A percentile compares a stretch with the other conserved stretches of the same genome.
These are phyloP conservation scores for Alloscopus bannaensis DNA, from an alignment of 2,888 invertebrate species.

Conservation along the genomic window DNA sequence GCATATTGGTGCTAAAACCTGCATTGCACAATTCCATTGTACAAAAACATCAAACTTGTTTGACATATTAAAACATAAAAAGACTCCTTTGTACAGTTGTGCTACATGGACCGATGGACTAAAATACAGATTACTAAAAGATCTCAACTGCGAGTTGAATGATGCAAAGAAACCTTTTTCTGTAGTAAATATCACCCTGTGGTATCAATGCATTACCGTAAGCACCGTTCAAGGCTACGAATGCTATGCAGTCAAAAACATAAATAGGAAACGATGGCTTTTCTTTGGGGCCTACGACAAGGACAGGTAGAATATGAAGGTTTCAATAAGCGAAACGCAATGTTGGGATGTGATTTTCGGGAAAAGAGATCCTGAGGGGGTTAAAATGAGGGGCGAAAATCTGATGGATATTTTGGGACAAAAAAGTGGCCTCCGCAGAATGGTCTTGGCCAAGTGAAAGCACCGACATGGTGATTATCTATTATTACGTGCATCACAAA, in stretches of 20 bases:
- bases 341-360: slow-evolving; percentile 8
- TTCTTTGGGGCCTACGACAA: slow-evolving; percentile 13
- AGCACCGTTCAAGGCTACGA: neutral
- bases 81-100: slow-evolving; percentile 9
- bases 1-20: too few relatives aligned
- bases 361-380: slow-evolving; percentile 14
- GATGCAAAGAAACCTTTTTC: slow-evolving; percentile 1
- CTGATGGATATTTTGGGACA: slow-evolving; percentile 26
- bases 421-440: neutral
- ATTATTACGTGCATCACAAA: slow-evolving; percentile 14
- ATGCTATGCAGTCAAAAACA: slow-evolving; percentile 14
- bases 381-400: neutral
- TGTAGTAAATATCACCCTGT: slow-evolving; percentile 23
- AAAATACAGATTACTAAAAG: slow-evolving; percentile 9
- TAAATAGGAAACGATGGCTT: neutral
- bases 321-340: neutral
- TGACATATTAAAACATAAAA: slow-evolving; percentile 13
- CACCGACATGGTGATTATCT: neutral
- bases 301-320: neutral
- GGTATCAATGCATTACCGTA: slow-evolving; percentile 17
- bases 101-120: slow-evolving; percentile 12
- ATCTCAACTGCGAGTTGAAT: slow-evolving; percentile 8
- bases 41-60: slow-evolving; percentile 13
- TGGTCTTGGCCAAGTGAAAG: neutral
- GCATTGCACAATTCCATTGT: too few relatives aligned